Base-by-base conservation (phyloP, 2,797 vertebrate genomes). In the Brotula barbata region DNA sequence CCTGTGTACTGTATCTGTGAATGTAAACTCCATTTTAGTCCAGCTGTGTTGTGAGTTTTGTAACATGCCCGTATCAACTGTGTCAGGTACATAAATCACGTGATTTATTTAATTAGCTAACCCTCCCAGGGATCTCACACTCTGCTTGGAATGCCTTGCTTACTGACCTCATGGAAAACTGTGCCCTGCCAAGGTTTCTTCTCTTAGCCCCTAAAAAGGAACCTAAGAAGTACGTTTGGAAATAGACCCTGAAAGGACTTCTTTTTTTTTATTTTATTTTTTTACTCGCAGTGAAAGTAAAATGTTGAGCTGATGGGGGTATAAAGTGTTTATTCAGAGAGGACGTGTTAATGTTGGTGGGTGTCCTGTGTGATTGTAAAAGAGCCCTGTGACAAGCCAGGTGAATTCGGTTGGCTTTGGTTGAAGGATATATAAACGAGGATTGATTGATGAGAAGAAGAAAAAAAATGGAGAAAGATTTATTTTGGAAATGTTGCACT, bases 131-230 rank as follows among this genome's bases (percentile, higher is more conserved):
- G 81, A 83, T 83, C 87, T 89, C 83, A 87, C 85, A 85, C 85
- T 84, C 84, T 7, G 59, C 75, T 58, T 71, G 78, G 84, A 89
- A 88, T 89, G 83, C 80, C 76, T 83, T 17, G 57, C 79, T 77
- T 47, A 68, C 83, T 90, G 89, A 89, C 85, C 82, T 90, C 85
- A 90, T 90, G 89, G 89, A 90, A 90, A 90, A 90, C 69, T 68
- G 36, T 14, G 57, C 78, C 75, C 83, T 89, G 89, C 89, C 89
- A 90, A 90, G 74, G 78, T 86, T 88, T 83, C 73, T 68, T 83
- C 77, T 85, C 83, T 82, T 77, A 89, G 89, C 87, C 87, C 89
- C 88, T 88, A 89, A 90, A 89, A 90, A 85, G 88, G 89, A 90
- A 89, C 87, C 77, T 83, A 60, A 71, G 64, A 72, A 86, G 85